Conservation (phyloP, 2,113 vertebrate genomes). For the Tichodroma muraria region DNA sequence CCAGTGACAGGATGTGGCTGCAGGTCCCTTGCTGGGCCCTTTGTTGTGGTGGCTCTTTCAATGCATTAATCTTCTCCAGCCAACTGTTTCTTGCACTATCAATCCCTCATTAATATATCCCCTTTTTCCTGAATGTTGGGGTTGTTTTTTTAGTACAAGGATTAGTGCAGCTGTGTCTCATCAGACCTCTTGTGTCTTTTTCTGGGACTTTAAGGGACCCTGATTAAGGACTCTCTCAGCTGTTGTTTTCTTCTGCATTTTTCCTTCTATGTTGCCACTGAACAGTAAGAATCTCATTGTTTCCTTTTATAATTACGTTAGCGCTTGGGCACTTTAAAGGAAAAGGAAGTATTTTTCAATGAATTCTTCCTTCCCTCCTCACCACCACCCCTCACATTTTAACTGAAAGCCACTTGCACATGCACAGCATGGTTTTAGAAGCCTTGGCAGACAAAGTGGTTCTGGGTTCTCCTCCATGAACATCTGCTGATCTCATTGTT, state of each 20-base stretch:
- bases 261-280: neutral
- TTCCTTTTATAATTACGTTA: slow-evolving; percentile 10
- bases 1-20: neutral
- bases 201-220: slow-evolving; percentile 29
- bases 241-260: slow-evolving; percentile 19
- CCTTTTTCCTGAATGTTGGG: neutral
- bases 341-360: neutral
- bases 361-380: neutral
- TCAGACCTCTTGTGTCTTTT: slow-evolving; percentile 51
- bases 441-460: neutral
- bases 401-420: neutral
- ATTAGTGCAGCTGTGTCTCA: slow-evolving; percentile 54
- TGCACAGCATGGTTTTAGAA: neutral
- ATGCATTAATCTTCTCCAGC: slow-evolving; percentile 23
- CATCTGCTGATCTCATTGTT: slow-evolving; percentile 9
- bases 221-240: slow-evolving; percentile 47
- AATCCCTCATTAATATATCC: neutral
- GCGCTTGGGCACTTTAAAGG: neutral
- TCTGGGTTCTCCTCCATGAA: neutral
- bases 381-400: neutral
- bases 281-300: slow-evolving; percentile 10
- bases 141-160: neutral
- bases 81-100: slow-evolving; percentile 17
- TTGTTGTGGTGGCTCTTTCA: neutral
- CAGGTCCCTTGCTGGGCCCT: neutral